Conservation (phyloP, 2,888 invertebrate genomes). For the Sicus ferrugineus region DNA sequence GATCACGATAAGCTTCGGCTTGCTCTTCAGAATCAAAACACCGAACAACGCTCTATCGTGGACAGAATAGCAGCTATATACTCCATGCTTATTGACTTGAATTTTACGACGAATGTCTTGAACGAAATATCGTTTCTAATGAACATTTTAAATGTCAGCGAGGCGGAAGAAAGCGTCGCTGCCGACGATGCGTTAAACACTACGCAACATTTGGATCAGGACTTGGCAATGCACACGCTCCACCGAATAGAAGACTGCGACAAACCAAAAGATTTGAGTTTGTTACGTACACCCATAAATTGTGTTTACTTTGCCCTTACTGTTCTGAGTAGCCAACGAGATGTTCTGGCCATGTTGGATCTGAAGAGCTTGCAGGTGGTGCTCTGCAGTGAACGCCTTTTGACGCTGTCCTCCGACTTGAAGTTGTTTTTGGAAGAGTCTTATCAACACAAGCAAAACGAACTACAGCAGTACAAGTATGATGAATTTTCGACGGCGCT, state of each 20-base stretch:
- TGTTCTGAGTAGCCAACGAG: conserved; percentile 70
- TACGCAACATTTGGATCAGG: conserved; percentile 17
- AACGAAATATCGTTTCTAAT: conserved; percentile 59
- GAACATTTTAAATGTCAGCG: conserved; percentile 54
- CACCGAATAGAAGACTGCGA: conserved; percentile 26
- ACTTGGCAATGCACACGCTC: conserved; percentile 13
- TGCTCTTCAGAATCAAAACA: conserved; percentile 48
- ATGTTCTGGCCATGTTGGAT: conserved; percentile 67
- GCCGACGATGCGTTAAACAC: neutral
- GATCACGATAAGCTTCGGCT: conserved; percentile 6
- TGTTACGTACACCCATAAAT: conserved; percentile 70
- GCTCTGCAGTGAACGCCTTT: conserved; percentile 73
- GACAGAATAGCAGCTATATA: conserved; percentile 56
- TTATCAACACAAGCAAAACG: conserved; percentile 52
- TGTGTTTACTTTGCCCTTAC: conserved; percentile 79
- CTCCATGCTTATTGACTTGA: conserved; percentile 57
- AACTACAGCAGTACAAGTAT: conserved; percentile 47
- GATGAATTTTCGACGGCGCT: conserved; percentile 3
- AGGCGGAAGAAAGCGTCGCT: neutral
- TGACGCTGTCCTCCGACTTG: conserved; percentile 69
- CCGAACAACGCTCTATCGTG: conserved; percentile 46
- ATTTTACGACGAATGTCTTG: conserved; percentile 60
- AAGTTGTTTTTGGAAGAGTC: conserved; percentile 48
- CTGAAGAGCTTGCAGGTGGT: conserved; percentile 71
- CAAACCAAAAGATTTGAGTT: conserved; percentile 45